phyloP scores from a whole-genome alignment of 1,140 invertebrate species.

The Helicoverpa armigera region DNA sequence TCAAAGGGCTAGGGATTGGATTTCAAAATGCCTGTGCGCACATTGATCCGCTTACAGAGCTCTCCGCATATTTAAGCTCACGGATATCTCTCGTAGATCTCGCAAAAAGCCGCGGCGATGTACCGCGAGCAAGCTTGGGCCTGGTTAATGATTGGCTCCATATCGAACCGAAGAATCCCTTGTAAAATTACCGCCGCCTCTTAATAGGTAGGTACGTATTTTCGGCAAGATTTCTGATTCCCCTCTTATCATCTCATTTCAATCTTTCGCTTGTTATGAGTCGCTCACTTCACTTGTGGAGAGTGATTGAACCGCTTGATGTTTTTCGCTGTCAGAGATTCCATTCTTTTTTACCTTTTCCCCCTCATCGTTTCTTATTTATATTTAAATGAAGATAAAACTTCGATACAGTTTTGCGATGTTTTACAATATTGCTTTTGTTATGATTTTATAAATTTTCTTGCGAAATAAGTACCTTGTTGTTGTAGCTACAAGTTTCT shows the following conservation, averaged over 20 bases:
- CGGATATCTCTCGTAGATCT: slow-evolving; percentile 75
- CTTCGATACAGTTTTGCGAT: slow-evolving; percentile 39
- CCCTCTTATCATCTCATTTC: slow-evolving; percentile 80
- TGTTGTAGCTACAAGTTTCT: no score
- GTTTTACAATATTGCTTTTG: slow-evolving; percentile 40
- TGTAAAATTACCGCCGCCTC: slow-evolving; percentile 81
- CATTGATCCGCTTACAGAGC: slow-evolving; percentile 71
- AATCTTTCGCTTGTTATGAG: slow-evolving; percentile 83
- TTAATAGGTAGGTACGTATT: slow-evolving; percentile 80
- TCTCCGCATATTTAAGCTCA: slow-evolving; percentile 70
- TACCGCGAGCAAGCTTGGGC: slow-evolving; percentile 62
- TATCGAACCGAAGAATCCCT: slow-evolving; percentile 81
- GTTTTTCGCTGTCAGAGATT: slow-evolving; percentile 62
- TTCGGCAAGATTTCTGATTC: slow-evolving; percentile 82
- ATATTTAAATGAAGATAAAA: slow-evolving; percentile 56
- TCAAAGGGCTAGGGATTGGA: slow-evolving; percentile 68
- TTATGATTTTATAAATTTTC: background rate
- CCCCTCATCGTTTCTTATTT: slow-evolving; percentile 53
- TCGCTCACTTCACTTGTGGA: slow-evolving; percentile 66
- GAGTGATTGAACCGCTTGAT: slow-evolving; percentile 75
- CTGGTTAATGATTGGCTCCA: slow-evolving; percentile 79
- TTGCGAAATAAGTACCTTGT: background rate
- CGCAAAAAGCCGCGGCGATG: slow-evolving; percentile 68
- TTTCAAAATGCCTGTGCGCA: slow-evolving; percentile 70
- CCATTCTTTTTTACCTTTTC: slow-evolving; percentile 54